Conservation (phyloP, 1,140 invertebrate species). For the Caenorhabditis inopinata region DNA sequence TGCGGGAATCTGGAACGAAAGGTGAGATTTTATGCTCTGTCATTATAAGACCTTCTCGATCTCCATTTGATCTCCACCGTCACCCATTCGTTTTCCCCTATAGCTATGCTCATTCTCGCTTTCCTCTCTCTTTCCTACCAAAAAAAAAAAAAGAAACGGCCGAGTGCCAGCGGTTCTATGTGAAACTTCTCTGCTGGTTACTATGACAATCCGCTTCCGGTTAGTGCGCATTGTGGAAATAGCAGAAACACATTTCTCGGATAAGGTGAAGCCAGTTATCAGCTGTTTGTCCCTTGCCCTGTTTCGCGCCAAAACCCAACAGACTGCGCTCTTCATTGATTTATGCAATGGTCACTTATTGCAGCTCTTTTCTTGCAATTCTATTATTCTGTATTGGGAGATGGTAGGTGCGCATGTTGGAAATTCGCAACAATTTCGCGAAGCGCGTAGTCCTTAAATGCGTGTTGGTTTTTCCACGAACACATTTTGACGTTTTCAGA, state of each 20-base stretch:
- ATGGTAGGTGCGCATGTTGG: not conserved
- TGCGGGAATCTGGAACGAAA: too few species aligned
- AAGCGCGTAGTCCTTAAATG: too few species aligned
- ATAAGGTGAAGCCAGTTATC: not conserved
- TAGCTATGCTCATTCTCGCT: too few species aligned
- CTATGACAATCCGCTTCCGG: slow-evolving; percentile 11
- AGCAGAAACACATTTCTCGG: not conserved
- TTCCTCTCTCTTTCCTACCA: too few species aligned
- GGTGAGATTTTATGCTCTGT: too few species aligned
- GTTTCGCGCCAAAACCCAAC: not conserved
- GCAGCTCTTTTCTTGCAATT: not conserved
- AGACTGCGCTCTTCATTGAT: not conserved
- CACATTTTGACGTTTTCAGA: not conserved
- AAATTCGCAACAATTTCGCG: too few species aligned
- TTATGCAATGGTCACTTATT: slow-evolving; percentile 13
- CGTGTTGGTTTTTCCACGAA: too few species aligned
- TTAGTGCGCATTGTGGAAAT: not conserved
- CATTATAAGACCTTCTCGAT: too few species aligned
- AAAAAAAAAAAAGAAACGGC: too few species aligned
- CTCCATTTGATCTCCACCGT: too few species aligned
- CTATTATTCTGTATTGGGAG: not conserved
- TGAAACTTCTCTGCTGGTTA: not conserved
- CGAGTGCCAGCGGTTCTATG: not conserved
- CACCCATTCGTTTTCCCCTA: too few species aligned
- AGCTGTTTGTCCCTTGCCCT: not conserved